phyloP scores from a whole-genome alignment of 2,113 vertebrate genomes.

The Brachyhypopomus gauderio region DNA sequence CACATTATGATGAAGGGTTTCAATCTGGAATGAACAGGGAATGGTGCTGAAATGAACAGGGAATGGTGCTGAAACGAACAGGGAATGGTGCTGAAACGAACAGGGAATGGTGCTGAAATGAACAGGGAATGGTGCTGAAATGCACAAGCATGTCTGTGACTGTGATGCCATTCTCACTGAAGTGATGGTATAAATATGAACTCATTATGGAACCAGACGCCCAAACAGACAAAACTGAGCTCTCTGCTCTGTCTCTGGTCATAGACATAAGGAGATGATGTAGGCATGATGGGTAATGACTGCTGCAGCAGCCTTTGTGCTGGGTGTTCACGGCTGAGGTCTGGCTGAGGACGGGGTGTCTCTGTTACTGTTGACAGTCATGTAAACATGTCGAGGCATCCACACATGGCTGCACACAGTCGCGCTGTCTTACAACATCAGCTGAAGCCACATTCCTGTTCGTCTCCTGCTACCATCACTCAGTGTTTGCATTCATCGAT shows the following conservation, averaged over 20 bases:
- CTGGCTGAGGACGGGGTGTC: slow-evolving; percentile 1
- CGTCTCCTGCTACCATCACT: background rate
- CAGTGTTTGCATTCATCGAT: too few relatives aligned
- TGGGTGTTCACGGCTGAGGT: slow-evolving; percentile 59
- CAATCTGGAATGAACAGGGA: slow-evolving; percentile 13
- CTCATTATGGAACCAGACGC: slow-evolving; percentile 2
- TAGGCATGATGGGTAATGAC: slow-evolving; percentile 37
- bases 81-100: too few relatives aligned
- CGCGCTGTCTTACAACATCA: background rate
- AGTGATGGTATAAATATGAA: slow-evolving; percentile 32
- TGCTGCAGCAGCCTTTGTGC: background rate
- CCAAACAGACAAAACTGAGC: slow-evolving; percentile 27
- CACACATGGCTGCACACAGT: background rate
- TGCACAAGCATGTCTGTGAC: background rate
- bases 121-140: background rate
- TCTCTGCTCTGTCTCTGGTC: background rate
- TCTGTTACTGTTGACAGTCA: background rate
- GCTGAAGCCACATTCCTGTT: background rate
- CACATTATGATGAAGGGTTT: slow-evolving; percentile 26
- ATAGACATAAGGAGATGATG: slow-evolving; percentile 14
- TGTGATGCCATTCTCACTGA: slow-evolving; percentile 10
- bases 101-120: background rate
- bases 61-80: background rate
- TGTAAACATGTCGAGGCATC: background rate
- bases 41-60: too few relatives aligned